Evolutionary conservation across 2,797 vertebrate genomes (phyloP).

Genomic region (Mormyrops attenuatus): DNA sequence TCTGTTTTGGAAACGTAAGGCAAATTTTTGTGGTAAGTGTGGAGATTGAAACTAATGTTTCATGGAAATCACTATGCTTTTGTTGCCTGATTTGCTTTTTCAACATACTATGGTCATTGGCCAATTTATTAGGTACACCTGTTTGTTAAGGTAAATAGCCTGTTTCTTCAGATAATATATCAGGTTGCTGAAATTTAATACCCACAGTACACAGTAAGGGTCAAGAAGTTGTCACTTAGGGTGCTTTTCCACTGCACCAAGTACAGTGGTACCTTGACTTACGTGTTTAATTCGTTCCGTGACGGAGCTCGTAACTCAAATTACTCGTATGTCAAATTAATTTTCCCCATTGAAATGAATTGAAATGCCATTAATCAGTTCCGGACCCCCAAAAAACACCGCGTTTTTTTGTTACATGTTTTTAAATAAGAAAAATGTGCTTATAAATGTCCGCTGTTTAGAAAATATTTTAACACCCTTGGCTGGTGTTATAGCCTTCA

Average conservation of each 20-base stretch:
- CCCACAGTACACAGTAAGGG: not conserved
- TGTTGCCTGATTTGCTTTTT: not conserved
- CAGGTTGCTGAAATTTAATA: not conserved
- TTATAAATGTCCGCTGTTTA: too few relatives aligned
- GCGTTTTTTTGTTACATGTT: too few relatives aligned
- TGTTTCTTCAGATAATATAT: not conserved
- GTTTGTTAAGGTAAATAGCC: not conserved
- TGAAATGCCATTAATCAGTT: too few relatives aligned
- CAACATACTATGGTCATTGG: not conserved
- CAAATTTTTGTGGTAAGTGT: constrained; percentile 27
- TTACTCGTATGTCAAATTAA: too few relatives aligned
- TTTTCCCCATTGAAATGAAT: too few relatives aligned
- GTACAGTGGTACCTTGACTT: too few relatives aligned
- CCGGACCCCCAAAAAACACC: too few relatives aligned
- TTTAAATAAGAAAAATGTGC: too few relatives aligned
- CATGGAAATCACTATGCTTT: not conserved
- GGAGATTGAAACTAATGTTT: not conserved
- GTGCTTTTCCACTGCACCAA: not conserved
- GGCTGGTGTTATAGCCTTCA: too few relatives aligned
- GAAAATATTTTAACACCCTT: too few relatives aligned
- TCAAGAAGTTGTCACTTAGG: not conserved
- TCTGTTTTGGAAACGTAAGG: constrained; percentile 20
- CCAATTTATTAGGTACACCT: not conserved
- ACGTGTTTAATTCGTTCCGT: too few relatives aligned
- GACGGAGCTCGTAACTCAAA: too few relatives aligned